Evolutionary conservation across 2,113 vertebrate species (phyloP), one percentile per base, ranked within the genome.

Genomic region (Rana temporaria): DNA sequence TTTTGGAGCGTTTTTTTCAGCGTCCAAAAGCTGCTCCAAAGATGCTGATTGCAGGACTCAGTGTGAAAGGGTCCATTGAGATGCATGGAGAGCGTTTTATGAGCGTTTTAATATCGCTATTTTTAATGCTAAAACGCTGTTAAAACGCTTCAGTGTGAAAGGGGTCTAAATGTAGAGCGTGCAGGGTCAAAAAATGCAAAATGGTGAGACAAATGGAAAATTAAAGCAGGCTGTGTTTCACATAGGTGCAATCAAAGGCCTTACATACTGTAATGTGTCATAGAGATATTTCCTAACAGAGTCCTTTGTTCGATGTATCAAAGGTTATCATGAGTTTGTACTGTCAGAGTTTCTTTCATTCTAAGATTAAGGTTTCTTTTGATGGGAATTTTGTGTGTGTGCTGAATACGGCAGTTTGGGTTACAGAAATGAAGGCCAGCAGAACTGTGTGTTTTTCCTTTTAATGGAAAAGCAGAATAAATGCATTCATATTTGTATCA

Each of bases 311-410:
- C 24, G 0, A 4, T 38, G 56, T 62, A 75, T 75, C 72, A 75
- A 75, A 75, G 72, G 72, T 75, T 75, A 75, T 75, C 72, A 22
- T 16, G 72, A 62, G 56, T 62, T 62, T 56, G 12, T 75, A 24
- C 26, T 62, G 72, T n/a, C 42, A n/a, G 15, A 60, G 4, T 60
- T 16, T 59, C 32, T 75, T 73, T 56, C 22, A 57, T 56, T 73
- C 24, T 17, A 57, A 30, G 56, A 60, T 75, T 75, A 75, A 75
- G 59, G 56, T 24, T 75, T 60, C 72, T 57, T 75, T 75, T 75
- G 72, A 75, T 75, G 60, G 5, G 56, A 42, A 75, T 62, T 22
- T 59, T 74, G 57, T 62, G 57, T n/a, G n/a, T 62, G 56, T 32
- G 19, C 32, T 60, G 72, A 75, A 75, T 38, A 60, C 72, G 17